A percentile compares a stretch with the other conserved stretches of the same genome.
Evolutionary conservation across 2,113 vertebrate species (phyloP).

Genomic region (Ciconia boyciana): DNA sequence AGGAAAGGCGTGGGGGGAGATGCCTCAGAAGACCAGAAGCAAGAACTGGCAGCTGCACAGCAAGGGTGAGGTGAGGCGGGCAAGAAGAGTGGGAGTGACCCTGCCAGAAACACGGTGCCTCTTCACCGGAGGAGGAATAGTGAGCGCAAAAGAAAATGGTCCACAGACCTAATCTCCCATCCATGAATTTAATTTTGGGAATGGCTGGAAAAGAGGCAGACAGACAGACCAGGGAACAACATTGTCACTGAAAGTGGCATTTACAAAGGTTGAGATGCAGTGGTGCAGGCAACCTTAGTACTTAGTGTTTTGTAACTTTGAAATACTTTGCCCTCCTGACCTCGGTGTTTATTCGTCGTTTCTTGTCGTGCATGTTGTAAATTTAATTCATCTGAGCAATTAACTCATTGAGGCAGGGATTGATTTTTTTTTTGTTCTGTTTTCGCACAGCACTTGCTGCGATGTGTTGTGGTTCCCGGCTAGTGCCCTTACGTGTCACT

Average conservation of each 20-base stretch:
- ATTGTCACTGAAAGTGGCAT: neutral
- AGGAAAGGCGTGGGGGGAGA: neutral
- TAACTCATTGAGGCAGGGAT: neutral
- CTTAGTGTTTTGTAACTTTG: neutral
- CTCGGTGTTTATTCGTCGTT: neutral
- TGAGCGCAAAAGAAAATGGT: neutral
- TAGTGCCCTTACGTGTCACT: neutral
- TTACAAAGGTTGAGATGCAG: neutral
- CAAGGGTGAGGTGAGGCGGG: neutral
- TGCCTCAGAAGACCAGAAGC: neutral
- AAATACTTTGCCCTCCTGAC: neutral
- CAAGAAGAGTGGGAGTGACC: neutral
- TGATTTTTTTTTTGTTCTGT: neutral
- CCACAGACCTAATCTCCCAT: neutral
- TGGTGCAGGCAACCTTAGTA: fast-evolving
- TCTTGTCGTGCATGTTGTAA: neutral
- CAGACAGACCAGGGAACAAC: neutral
- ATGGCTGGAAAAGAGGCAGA: neutral
- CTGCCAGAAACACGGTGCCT: neutral
- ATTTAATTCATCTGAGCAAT: neutral
- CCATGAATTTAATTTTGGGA: neutral
- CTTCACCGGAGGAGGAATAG: neutral
- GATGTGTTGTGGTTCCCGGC: neutral
- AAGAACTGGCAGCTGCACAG: neutral
- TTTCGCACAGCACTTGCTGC: neutral